Percentiles rank a stretch among this genome's conserved stretches.
Conservation (phyloP, 1,140 invertebrate species). For the Zaprionus taronus region DNA sequence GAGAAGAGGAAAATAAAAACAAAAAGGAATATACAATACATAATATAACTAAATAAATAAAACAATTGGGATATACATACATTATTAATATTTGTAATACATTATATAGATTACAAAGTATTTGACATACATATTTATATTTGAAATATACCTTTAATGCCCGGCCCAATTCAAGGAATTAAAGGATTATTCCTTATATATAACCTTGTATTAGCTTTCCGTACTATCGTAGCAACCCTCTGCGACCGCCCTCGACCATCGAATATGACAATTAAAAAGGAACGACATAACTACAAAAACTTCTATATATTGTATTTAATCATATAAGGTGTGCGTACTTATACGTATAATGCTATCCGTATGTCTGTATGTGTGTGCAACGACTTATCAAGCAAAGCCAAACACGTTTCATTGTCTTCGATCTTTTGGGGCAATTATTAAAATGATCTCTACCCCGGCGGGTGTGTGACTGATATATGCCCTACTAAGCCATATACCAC, state of each 20-base stretch:
- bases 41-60: too few relatives aligned
- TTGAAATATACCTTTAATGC: too few relatives aligned
- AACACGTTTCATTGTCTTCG: slow-evolving; percentile 77
- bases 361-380: slow-evolving; percentile 39
- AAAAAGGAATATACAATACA: too few relatives aligned
- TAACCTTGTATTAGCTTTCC: not conserved
- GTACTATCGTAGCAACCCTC: slow-evolving; percentile 28
- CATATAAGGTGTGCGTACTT: slow-evolving; percentile 73
- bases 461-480: slow-evolving; percentile 4
- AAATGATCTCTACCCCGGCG: slow-evolving; percentile 23
- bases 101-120: too few relatives aligned
- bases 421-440: slow-evolving; percentile 76
- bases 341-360: slow-evolving; percentile 35
- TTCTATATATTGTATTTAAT: slow-evolving; percentile 68
- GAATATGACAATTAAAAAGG: slow-evolving; percentile 54
- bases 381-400: slow-evolving; percentile 65
- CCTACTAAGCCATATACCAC: not conserved
- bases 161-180: too few relatives aligned
- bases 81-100: too few relatives aligned
- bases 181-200: too few relatives aligned
- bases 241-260: slow-evolving; percentile 47
- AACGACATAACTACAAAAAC: slow-evolving; percentile 56
- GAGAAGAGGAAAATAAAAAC: not conserved
- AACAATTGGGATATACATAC: too few relatives aligned
- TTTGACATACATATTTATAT: too few relatives aligned